Percentiles rank a stretch among this genome's conserved stretches.
Conservation (phyloP, 2,888 invertebrate species). For the Apamea epomidion region DNA sequence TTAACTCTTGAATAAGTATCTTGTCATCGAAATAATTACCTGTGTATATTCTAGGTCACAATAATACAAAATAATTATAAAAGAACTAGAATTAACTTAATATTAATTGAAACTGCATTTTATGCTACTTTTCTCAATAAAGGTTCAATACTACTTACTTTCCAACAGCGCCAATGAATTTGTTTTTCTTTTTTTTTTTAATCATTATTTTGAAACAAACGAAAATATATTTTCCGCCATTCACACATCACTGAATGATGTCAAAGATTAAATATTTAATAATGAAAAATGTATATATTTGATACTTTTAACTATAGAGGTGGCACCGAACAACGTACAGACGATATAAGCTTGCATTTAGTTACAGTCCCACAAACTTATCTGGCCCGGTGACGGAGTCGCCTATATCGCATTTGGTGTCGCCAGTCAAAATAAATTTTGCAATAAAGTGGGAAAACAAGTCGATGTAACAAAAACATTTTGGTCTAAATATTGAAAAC, state of each 20-base stretch:
- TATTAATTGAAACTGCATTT: constrained; percentile 24
- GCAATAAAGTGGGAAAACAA: no score
- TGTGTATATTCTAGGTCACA: constrained; percentile 53
- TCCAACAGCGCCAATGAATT: constrained; percentile 59
- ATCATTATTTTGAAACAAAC: constrained; percentile 43
- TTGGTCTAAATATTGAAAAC: no score
- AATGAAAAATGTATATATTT: constrained; percentile 73
- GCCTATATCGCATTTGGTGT: no score
- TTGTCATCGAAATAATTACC: constrained; percentile 49
- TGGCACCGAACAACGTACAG: constrained; percentile 62
- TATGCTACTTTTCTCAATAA: constrained; percentile 8
- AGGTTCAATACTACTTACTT: constrained; percentile 19
- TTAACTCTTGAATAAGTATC: constrained; percentile 40
- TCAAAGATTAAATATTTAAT: constrained; percentile 66
- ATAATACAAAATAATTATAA: constrained; percentile 39
- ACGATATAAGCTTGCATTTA: constrained; percentile 64
- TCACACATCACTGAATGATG: constrained; percentile 66
- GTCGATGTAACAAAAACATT: no score
- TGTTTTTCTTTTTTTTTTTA: constrained; percentile 21
- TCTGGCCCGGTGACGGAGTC: no score
- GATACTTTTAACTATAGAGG: constrained; percentile 66
- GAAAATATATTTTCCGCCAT: constrained; percentile 60
- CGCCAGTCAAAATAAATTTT: no score
- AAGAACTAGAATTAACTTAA: constrained; percentile 27
- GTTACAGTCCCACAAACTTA: no score